A percentile compares a stretch with the other conserved stretches of the same genome.
These are phyloP conservation scores for Lymantria dispar DNA, from an alignment of 2,888 invertebrate genomes.

Conservation along the genomic window DNA sequence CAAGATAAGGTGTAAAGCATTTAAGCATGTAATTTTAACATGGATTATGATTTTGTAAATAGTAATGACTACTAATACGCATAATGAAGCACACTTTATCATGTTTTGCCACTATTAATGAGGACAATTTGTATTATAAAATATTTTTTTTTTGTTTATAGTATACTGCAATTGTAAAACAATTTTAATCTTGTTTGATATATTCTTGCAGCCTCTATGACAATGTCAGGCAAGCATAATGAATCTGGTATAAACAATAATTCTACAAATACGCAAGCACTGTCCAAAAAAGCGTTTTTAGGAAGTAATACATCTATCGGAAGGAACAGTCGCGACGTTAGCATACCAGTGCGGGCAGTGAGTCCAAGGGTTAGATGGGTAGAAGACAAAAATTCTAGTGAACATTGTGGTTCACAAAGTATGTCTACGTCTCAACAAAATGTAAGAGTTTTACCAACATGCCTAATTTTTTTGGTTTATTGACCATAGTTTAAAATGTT, in stretches of 20 bases:
- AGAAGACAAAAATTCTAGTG: constrained; percentile 67
- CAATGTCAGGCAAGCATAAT: constrained; percentile 84
- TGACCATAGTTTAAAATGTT: background rate
- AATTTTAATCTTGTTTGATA: constrained; percentile 1
- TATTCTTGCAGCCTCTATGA: constrained; percentile 85
- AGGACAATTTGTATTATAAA: constrained; percentile 3
- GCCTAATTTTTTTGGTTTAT: background rate
- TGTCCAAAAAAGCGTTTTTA: constrained; percentile 77
- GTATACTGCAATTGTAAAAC: background rate
- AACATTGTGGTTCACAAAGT: constrained; percentile 68
- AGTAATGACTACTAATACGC: constrained; percentile 51
- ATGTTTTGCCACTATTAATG: constrained; percentile 46
- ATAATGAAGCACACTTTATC: constrained; percentile 58
- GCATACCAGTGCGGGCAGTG: constrained; percentile 77
- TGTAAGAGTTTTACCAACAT: constrained; percentile 46
- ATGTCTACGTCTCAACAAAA: constrained; percentile 73
- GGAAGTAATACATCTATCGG: constrained; percentile 79
- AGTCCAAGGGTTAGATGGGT: constrained; percentile 79
- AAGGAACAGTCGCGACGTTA: constrained; percentile 68
- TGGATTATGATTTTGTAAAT: constrained; percentile 45
- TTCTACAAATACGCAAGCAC: constrained; percentile 67
- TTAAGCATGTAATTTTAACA: constrained; percentile 60
- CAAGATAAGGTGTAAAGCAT: constrained; percentile 67
- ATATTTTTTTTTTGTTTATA: background rate
- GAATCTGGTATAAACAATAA: constrained; percentile 76